phyloP scores from a whole-genome alignment of 2,113 vertebrate species.

The Hippocampus barbouri region DNA sequence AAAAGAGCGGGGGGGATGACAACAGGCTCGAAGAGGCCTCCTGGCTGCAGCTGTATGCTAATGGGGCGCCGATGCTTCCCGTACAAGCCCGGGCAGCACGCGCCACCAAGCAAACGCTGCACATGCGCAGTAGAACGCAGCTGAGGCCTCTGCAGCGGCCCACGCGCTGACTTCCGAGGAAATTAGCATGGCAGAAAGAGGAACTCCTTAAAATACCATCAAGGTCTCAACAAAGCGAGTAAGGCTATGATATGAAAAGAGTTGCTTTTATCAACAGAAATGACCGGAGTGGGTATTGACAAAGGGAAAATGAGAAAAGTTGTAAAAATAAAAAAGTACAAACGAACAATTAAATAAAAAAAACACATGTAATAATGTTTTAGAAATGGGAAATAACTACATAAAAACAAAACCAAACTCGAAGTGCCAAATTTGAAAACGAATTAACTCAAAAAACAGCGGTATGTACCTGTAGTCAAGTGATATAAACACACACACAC shows the following conservation, averaged over 20 bases:
- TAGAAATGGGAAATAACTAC: background rate
- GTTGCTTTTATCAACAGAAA: conserved; percentile 12
- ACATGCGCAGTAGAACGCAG: conserved; percentile 54
- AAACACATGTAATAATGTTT: background rate
- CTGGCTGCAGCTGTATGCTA: conserved; percentile 91
- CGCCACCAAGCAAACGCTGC: conserved; percentile 84
- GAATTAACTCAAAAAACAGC: background rate
- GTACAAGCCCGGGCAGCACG: conserved; percentile 73
- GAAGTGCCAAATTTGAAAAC: background rate
- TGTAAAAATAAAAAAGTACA: background rate
- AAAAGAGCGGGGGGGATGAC: conserved; percentile 30
- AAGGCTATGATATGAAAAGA: conserved; percentile 29
- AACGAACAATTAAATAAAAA: background rate
- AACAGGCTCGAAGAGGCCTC: conserved; percentile 9
- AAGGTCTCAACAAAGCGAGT: conserved; percentile 55
- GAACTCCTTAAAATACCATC: conserved; percentile 75
- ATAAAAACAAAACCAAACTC: too few species aligned
- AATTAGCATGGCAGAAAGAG: conserved; percentile 58
- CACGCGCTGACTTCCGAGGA: conserved; percentile 40
- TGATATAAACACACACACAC: conserved; percentile 11
- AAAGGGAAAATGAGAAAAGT: background rate
- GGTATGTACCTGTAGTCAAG: conserved; percentile 44
- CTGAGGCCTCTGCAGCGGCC: conserved; percentile 37
- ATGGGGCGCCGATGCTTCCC: conserved; percentile 75
- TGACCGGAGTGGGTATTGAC: background rate